Conservation (phyloP, 2,797 vertebrate species). For the Remorina albescens region DNA sequence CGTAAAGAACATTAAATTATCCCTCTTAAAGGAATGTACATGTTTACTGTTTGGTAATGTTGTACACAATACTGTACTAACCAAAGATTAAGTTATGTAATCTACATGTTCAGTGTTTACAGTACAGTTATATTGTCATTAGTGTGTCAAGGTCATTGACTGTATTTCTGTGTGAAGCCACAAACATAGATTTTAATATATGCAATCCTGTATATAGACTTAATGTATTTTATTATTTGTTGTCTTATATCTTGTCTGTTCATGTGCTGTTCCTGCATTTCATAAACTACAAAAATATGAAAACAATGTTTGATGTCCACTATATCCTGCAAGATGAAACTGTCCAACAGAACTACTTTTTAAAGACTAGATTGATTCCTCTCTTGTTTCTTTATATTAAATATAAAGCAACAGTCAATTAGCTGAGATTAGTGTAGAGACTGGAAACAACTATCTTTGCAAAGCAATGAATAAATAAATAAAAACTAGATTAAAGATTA, state of each 20-base stretch:
- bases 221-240: conserved; percentile 37
- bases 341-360: background rate
- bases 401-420: background rate
- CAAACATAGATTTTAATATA: conserved; percentile 40
- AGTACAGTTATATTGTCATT: conserved; percentile 20
- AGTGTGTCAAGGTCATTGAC: background rate
- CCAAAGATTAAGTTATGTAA: conserved; percentile 62
- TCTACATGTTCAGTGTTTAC: conserved; percentile 45
- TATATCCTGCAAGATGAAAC: conserved; percentile 7
- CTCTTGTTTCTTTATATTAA: background rate
- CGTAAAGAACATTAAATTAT: background rate
- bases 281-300: conserved; percentile 39
- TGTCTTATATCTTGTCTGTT: conserved; percentile 34
- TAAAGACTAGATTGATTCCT: background rate
- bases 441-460: background rate
- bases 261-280: conserved; percentile 32
- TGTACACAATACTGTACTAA: conserved; percentile 28
- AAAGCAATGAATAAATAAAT: too few species aligned
- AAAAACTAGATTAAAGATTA: too few species aligned
- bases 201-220: conserved; percentile 43
- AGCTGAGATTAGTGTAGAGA: background rate
- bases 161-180: conserved; percentile 25
- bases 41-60: conserved; percentile 30
- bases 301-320: conserved; percentile 5
- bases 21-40: conserved; percentile 19